Evolutionary conservation across 1,140 invertebrate genomes (phyloP).

Genomic region (Psilanteris sp.): DNA sequence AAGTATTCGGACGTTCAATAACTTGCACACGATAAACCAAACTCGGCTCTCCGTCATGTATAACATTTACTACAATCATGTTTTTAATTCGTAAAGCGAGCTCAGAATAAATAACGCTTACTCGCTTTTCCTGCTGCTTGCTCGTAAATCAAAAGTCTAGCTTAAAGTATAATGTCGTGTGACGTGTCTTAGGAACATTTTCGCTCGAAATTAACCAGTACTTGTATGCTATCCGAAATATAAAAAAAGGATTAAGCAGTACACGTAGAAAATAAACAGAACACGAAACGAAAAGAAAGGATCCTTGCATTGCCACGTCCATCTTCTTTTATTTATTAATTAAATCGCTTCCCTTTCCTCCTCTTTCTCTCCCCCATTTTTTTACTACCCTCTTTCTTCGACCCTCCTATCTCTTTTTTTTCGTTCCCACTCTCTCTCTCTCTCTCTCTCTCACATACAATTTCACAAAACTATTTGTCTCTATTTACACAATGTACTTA

Average conservation of each 20-base stretch:
- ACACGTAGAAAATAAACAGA: slow-evolving; percentile 16
- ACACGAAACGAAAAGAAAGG: slow-evolving; percentile 27
- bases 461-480: slow-evolving; percentile 55
- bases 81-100: not conserved
- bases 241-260: slow-evolving; percentile 21
- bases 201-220: slow-evolving; percentile 47
- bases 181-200: slow-evolving; percentile 57
- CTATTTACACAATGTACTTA: slow-evolving; percentile 66
- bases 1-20: slow-evolving; percentile 28
- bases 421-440: slow-evolving; percentile 10
- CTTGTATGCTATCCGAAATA: slow-evolving; percentile 22
- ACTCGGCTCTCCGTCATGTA: slow-evolving; percentile 1
- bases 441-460: slow-evolving; percentile 25
- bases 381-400: slow-evolving; percentile 14
- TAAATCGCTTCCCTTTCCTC: slow-evolving; percentile 38
- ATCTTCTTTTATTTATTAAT: slow-evolving; percentile 6
- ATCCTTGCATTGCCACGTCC: slow-evolving; percentile 1
- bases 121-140: not conserved
- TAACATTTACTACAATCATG: not conserved
- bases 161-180: slow-evolving; percentile 47
- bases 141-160: slow-evolving; percentile 34
- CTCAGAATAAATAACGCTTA: slow-evolving; percentile 42
- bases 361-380: slow-evolving; percentile 46
- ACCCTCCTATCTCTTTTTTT: slow-evolving; percentile 6
- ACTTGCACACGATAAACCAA: slow-evolving; percentile 12